Conservation (phyloP, 1,140 invertebrate genomes). For the Formica exsecta region DNA sequence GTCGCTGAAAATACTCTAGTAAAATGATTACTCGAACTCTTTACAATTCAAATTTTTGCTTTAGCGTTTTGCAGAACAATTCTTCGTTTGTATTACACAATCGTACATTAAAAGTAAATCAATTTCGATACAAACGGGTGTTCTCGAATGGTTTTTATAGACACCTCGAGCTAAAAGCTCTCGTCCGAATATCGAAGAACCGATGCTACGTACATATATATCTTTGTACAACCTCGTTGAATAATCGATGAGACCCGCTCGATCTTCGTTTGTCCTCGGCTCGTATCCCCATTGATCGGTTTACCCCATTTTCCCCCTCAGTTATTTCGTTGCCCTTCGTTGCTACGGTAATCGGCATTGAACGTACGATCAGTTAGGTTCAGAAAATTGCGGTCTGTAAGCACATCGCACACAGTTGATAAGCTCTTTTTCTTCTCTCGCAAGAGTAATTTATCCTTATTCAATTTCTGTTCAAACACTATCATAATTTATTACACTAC, state of each 20-base stretch:
- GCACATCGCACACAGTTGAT: not conserved
- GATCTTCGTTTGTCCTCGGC: conserved; percentile 29
- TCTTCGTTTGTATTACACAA: not conserved
- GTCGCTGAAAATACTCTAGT: not conserved
- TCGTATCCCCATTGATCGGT: not conserved
- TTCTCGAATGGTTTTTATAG: conserved; percentile 3
- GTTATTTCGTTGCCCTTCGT: not conserved
- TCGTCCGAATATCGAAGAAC: not conserved
- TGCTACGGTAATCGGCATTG: not conserved
- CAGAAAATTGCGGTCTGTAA: not conserved
- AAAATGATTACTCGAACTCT: conserved; percentile 17
- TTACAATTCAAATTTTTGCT: conserved; percentile 32
- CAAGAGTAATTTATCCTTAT: not conserved
- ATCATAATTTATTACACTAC: conserved; percentile 1
- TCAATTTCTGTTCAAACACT: not conserved
- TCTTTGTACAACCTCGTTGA: conserved; percentile 13
- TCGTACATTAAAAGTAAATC: not conserved
- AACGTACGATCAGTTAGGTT: not conserved
- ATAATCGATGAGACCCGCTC: conserved; percentile 40
- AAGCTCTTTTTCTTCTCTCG: conserved; percentile 6
- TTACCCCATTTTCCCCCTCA: not conserved
- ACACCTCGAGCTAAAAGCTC: not conserved
- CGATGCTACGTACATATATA: not conserved
- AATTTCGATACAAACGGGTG: not conserved
- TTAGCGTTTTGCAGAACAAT: conserved; percentile 8